Conservation (phyloP, 2,888 invertebrate genomes). For the Cabera pusaria region DNA sequence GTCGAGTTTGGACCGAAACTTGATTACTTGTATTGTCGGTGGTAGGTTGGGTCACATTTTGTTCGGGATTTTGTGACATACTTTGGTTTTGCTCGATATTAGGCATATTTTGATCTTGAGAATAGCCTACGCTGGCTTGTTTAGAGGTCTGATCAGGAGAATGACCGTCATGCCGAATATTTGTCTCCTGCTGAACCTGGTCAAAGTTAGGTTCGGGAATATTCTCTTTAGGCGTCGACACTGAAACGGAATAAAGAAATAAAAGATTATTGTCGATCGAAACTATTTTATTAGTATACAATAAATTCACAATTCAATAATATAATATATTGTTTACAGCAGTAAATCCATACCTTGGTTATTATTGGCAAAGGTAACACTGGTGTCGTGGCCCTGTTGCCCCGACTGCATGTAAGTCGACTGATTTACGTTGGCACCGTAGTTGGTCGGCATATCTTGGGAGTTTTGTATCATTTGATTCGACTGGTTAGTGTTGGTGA, state of each 20-base stretch:
- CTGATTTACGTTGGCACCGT: slow-evolving; percentile 60
- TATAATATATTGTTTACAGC: slow-evolving; percentile 25
- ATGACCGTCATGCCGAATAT: slow-evolving; percentile 12
- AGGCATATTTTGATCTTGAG: slow-evolving; percentile 1
- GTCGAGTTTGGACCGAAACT: slow-evolving; percentile 22
- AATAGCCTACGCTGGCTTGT: slow-evolving; percentile 2
- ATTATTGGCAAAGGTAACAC: slow-evolving; percentile 56
- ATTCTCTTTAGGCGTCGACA: slow-evolving; percentile 60
- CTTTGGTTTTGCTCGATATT: slow-evolving; percentile 9
- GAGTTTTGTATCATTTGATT: slow-evolving; percentile 47
- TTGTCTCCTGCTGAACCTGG: slow-evolving; percentile 23
- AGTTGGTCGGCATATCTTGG: slow-evolving; percentile 53
- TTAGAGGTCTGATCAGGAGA: not conserved
- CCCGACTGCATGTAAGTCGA: slow-evolving; percentile 70
- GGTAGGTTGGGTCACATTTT: no score
- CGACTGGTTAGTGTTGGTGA: slow-evolving; percentile 54
- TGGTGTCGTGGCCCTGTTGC: slow-evolving; percentile 53
- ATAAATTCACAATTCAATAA: slow-evolving; percentile 21
- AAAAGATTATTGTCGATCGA: slow-evolving; percentile 28
- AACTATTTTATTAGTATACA: slow-evolving; percentile 31
- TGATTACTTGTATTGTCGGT: slow-evolving; percentile 3
- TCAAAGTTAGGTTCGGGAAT: slow-evolving; percentile 44
- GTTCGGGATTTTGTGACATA: slow-evolving; percentile 13
- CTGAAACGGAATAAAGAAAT: slow-evolving; percentile 59
- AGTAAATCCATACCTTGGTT: slow-evolving; percentile 68